phyloP scores from a whole-genome alignment of 2,797 vertebrate species.

The Petrocephalus schoutedeni region DNA sequence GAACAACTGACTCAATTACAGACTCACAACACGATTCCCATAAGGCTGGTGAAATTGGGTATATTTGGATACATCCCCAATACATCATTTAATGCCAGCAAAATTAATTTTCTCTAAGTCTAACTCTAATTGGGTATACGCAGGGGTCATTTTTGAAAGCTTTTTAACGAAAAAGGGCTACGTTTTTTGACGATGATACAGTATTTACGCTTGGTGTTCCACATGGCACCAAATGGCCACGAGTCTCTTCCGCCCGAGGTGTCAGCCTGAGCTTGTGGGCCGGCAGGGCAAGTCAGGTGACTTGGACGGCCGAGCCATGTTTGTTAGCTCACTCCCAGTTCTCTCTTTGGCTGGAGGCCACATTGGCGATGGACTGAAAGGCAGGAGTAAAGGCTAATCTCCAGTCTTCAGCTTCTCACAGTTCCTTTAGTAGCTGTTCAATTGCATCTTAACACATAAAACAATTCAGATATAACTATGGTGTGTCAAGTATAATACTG shows the following conservation, averaged over 20 bases:
- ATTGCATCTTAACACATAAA: background rate
- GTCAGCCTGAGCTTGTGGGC: background rate
- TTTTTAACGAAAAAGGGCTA: background rate
- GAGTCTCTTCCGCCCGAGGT: background rate
- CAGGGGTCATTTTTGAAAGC: conserved; percentile 5
- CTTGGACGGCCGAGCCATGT: background rate
- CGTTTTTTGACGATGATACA: background rate
- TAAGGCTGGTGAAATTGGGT: background rate
- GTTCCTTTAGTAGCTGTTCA: background rate
- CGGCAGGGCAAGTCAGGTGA: background rate
- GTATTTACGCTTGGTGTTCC: background rate
- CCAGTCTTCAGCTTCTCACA: background rate
- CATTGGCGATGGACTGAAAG: background rate
- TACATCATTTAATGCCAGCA: background rate
- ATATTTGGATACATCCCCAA: background rate
- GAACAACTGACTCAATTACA: conserved; percentile 5
- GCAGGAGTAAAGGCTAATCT: background rate
- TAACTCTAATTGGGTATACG: background rate
- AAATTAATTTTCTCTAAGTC: background rate
- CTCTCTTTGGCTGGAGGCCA: background rate
- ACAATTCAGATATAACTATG: background rate
- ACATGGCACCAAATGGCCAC: background rate
- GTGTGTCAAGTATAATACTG: background rate
- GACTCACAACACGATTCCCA: background rate
- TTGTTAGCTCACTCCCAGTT: background rate